Percentiles rank a stretch among this genome's conserved stretches.
These are phyloP conservation scores for Cacoxenus indagator DNA, from an alignment of 2,888 invertebrate genomes.

Conservation along the genomic window DNA sequence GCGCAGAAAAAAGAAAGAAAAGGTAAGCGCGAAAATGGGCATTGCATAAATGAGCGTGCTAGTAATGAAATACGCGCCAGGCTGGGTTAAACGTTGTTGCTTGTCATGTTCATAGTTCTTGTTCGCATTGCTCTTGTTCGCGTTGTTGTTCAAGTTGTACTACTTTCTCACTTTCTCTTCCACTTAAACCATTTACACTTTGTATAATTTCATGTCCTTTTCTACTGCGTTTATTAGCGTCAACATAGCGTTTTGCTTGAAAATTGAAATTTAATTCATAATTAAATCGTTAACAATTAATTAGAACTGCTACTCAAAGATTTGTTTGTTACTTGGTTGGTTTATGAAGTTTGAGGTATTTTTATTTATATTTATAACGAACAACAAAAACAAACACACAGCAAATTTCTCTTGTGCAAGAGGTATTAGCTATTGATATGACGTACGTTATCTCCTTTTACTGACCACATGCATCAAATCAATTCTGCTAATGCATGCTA, in stretches of 20 bases:
- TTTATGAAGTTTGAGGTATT: no score
- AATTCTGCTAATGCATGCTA: no score
- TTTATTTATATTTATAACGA: no score
- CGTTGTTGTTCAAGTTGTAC: neutral
- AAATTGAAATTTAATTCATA: neutral
- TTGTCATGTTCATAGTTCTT: neutral
- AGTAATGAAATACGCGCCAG: constrained; percentile 37
- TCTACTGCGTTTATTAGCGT: neutral
- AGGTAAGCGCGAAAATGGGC: neutral
- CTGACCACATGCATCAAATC: no score
- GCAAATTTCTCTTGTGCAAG: no score
- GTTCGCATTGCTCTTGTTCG: constrained; percentile 3
- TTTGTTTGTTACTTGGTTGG: no score
- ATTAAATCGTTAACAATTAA: neutral
- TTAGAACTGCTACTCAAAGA: no score
- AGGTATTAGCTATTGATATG: no score
- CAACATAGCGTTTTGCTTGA: neutral
- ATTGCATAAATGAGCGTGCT: constrained; percentile 44
- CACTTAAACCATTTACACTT: neutral
- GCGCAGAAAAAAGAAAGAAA: no score
- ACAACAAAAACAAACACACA: no score
- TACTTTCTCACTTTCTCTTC: constrained; percentile 27
- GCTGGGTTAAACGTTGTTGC: constrained; percentile 1
- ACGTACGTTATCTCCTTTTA: no score
- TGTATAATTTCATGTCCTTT: neutral